A percentile compares a stretch with the other conserved stretches of the same genome.
Evolutionary conservation across 2,113 vertebrate genomes (phyloP).

Genomic region (Lagenorhynchus albirostris): DNA sequence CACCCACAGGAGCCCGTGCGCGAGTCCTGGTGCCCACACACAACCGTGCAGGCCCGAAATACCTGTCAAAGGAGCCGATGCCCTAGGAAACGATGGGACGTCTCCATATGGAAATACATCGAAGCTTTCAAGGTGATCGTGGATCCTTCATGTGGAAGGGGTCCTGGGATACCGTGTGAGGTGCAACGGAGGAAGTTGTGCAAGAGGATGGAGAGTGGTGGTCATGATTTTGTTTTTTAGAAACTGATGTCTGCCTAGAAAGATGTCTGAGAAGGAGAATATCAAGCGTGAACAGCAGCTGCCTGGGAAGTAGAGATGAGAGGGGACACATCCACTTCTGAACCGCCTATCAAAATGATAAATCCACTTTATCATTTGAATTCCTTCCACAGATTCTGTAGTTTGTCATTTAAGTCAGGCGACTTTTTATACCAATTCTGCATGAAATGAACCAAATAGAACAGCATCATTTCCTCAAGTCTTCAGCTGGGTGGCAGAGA

Average conservation of each 20-base stretch:
- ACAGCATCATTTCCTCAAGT: neutral
- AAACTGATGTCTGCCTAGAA: neutral
- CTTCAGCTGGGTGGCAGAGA: neutral
- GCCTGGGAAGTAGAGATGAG: neutral
- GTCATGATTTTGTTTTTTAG: neutral
- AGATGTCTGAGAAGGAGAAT: neutral
- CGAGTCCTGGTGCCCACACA: neutral
- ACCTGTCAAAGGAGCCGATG: neutral
- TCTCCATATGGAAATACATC: neutral
- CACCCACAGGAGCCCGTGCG: neutral
- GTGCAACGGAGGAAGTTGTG: neutral
- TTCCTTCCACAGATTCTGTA: too few species aligned
- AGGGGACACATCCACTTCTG: neutral
- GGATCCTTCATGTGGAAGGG: fast-evolving
- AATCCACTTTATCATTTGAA: neutral
- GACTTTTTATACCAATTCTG: neutral
- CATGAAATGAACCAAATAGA: neutral
- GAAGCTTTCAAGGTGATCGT: fast-evolving
- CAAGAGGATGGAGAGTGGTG: too few species aligned
- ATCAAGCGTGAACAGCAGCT: neutral
- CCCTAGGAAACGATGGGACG: neutral
- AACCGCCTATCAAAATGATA: too few species aligned
- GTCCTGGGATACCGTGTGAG: fast-evolving
- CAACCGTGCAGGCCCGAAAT: neutral
- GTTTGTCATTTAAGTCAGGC: neutral